Evolutionary conservation across 1,140 invertebrate species (phyloP), one percentile per base, ranked within the genome.

Genomic region (Drosophila setifemur): DNA sequence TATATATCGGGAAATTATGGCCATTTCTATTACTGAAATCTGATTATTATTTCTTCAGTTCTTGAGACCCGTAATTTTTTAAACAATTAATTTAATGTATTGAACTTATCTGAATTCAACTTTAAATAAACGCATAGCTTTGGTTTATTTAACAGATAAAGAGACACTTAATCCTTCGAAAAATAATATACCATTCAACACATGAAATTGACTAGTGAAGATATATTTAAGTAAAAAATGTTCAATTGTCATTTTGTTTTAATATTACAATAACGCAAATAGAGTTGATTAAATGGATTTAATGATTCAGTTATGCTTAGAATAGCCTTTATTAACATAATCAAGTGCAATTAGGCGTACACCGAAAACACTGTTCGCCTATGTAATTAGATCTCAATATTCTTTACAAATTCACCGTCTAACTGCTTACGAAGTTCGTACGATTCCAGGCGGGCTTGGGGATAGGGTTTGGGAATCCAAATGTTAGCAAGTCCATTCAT

Each of bases 321-420:
- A 3, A 5, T 1, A 12, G 4, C 11, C 31, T 33, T 33, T 33
- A 33, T 33, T 14, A 14, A 33, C 31, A 33, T 12, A 12, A 4
- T 33, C 31, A 33, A 33, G 11, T 12, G 11, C 31, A 12, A 14
- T 9, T 5, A 33, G 31, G 11, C 31, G 14, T 14, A 4, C 31
- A 6, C 31, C 31, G 2, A 12, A 14, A 33, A 33, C 12, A 14
- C 3, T 14, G 14, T 1, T 33, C 11, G 11, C 31, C 31, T 12
- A 5, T 12, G 3, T 76, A 83, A 75, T 74, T 87, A 87, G 75
- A 86, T 75, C 82, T 75, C 82, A 85, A 81, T 81, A 81, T 63
- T 44, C 16, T 71, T 81, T 54, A 63, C 86, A 79, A 79, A 75
- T 86, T 85, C 81, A 75, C 61, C 77, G 48, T 76, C 35, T 73